Percentiles rank a stretch among this genome's conserved stretches.
Conservation (phyloP, 35 echinoderm and acorn worm genomes). For the Apostichopus californicus region DNA sequence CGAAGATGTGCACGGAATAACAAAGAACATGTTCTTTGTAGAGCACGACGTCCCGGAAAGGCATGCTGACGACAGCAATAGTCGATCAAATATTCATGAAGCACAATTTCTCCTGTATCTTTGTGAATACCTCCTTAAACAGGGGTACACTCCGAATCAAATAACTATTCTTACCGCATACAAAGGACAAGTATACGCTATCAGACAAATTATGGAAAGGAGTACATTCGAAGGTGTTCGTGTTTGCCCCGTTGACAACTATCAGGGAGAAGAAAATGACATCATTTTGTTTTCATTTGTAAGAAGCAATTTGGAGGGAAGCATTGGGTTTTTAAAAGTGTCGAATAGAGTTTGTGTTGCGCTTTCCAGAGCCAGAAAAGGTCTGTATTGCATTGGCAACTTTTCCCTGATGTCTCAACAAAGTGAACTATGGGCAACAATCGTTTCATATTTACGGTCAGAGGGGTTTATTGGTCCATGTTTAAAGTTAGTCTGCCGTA, state of each 20-base stretch:
- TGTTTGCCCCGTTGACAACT: conserved; percentile 65
- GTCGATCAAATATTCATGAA: conserved; percentile 81
- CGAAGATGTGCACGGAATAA: conserved; percentile 49
- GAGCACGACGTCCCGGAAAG: conserved; percentile 49
- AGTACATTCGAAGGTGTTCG: conserved; percentile 21
- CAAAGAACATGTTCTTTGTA: conserved; percentile 70
- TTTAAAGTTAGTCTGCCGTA: conserved; percentile 64
- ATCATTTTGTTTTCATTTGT: conserved; percentile 75
- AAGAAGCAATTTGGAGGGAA: conserved; percentile 69
- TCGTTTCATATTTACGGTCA: conserved; percentile 26
- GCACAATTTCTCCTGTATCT: conserved; percentile 55
- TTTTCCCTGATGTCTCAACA: conserved; percentile 60
- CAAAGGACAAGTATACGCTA: conserved; percentile 55
- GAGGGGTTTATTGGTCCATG: conserved; percentile 9
- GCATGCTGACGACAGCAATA: conserved; percentile 60
- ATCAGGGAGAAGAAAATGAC: conserved; percentile 81
- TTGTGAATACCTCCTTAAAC: conserved; percentile 54
- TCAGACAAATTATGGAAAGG: conserved; percentile 25
- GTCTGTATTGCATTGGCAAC: conserved; percentile 76
- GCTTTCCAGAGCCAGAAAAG: conserved; percentile 68
- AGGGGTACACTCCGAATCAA: conserved; percentile 49
- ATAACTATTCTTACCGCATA: conserved; percentile 76
- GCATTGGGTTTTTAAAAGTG: conserved; percentile 69
- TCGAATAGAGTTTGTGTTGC: conserved; percentile 62
- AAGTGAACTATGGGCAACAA: conserved; percentile 63